Conservation (phyloP, 2,797 vertebrate species). For the Xenopus petersii region DNA sequence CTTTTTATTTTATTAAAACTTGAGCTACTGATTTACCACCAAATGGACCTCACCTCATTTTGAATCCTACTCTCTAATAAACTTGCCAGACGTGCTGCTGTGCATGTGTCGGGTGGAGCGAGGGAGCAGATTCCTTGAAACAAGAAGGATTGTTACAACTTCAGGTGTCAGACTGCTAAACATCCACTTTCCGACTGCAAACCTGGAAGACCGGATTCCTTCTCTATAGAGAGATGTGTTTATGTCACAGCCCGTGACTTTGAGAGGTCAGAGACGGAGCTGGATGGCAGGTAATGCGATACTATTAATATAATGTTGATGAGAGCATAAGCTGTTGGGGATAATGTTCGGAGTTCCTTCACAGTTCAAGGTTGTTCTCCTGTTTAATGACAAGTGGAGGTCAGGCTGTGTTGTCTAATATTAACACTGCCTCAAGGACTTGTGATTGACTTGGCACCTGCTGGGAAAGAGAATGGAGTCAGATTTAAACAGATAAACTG, state of each 20-base stretch:
- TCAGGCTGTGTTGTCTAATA: slow-evolving; percentile 52
- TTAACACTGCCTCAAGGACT: slow-evolving; percentile 51
- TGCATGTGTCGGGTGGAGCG: too few species aligned
- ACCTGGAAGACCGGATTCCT: not conserved
- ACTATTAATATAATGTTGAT: slow-evolving; percentile 62
- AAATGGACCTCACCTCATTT: too few species aligned
- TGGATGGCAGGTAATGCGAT: slow-evolving; percentile 56
- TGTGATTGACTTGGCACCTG: slow-evolving; percentile 40
- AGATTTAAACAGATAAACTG: too few species aligned
- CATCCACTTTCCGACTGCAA: not conserved
- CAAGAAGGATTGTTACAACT: too few species aligned
- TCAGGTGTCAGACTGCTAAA: too few species aligned
- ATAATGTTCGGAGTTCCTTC: slow-evolving; percentile 60
- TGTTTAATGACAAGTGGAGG: slow-evolving; percentile 59
- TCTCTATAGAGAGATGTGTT: not conserved
- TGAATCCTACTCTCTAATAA: too few species aligned
- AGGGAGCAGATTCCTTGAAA: too few species aligned
- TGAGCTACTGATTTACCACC: too few species aligned
- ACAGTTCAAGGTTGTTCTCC: slow-evolving; percentile 61
- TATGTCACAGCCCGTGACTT: slow-evolving; percentile 46
- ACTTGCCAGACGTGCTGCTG: too few species aligned
- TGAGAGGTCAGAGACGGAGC: slow-evolving; percentile 54
- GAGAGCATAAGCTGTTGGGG: slow-evolving; percentile 60
- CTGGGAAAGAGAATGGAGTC: slow-evolving; percentile 6
- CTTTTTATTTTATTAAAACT: too few species aligned